Conservation (phyloP, 1,140 invertebrate species). For the Chironomus striatipennis region DNA sequence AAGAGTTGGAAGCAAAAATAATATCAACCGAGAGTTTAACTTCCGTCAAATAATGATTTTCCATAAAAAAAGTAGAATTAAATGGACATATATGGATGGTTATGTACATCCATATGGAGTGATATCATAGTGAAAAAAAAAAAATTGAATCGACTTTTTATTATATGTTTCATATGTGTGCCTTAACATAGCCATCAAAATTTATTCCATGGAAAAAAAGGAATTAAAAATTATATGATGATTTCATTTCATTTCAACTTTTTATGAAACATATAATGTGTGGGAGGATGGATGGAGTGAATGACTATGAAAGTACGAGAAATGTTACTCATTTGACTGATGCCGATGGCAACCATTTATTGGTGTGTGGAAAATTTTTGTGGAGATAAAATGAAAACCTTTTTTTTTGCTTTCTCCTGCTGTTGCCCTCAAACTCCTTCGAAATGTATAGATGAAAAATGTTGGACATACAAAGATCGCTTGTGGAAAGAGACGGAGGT, state of each 20-base stretch:
- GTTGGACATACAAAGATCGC: background rate
- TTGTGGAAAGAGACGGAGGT: background rate
- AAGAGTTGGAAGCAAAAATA: background rate
- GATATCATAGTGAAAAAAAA: background rate
- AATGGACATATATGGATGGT: background rate
- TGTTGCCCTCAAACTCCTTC: background rate
- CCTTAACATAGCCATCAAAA: background rate
- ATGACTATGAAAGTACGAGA: background rate
- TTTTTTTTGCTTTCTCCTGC: no score
- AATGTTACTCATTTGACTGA: constrained; percentile 18
- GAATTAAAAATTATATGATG: constrained; percentile 20
- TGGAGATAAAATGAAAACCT: constrained; percentile 8
- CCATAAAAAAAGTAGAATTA: background rate
- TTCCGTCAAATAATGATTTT: constrained; percentile 24
- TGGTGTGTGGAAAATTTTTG: constrained; percentile 19
- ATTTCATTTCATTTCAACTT: constrained; percentile 11
- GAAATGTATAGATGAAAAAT: background rate
- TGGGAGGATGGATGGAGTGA: no score
- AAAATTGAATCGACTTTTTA: constrained; percentile 6
- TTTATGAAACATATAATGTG: background rate
- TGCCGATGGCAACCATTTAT: constrained; percentile 16
- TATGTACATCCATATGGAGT: background rate
- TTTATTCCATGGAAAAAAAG: background rate
- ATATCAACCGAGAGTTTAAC: constrained; percentile 4
- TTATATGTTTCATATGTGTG: background rate